Evolutionary conservation across 2,888 invertebrate genomes (phyloP), one percentile per base, ranked within the genome.

Genomic region (Himalopsyche tibetana): DNA sequence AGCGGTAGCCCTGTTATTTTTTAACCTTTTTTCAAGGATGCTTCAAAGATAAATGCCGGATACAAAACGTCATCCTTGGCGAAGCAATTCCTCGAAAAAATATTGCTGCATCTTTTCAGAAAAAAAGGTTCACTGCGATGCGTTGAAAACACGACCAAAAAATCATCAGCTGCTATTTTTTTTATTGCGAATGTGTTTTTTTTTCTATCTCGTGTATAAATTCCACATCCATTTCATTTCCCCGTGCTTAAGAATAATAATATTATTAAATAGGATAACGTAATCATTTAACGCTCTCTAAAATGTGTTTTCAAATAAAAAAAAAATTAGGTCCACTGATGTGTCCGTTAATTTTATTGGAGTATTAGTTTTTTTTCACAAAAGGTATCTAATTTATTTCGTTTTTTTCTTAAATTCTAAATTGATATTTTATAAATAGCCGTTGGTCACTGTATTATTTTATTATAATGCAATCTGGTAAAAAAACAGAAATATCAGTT

Each of bases 161-260:
- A 55, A 82, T 82, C 63, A 63, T 55, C 88, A 88, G 87, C 88
- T 88, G 88, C 88, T 55, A 84, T 88, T 88, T 88, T 88, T 88
- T 88, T 82, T 63, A 11, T 63, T 28, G 63, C 82, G 80, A 80
- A 63, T 80, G 83, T 82, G 55, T 84, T 85, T 85, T 87, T 85
- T 87, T 84, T 63, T 63, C 63, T 15, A 51, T 15, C 12, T 63
- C 63, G 9, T 55, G 69, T 74, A 69, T 82, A 55, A 85, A 85
- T 85, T 87, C 87, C 83, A 55, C 74, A 82, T 83, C 40, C n/a
- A 81, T 86, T 86, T 86, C 55, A 83, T 83, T 63, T 85, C 83
- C 63, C 80, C 82, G 55, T n/a, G 56, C 83, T 55, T 17, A 83
- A 80, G 56, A 85, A 80, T 63, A 63, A 63, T 63, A 63, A 63